phyloP scores from a whole-genome alignment of 2,888 invertebrate species.

The Sphinx pinastri region DNA sequence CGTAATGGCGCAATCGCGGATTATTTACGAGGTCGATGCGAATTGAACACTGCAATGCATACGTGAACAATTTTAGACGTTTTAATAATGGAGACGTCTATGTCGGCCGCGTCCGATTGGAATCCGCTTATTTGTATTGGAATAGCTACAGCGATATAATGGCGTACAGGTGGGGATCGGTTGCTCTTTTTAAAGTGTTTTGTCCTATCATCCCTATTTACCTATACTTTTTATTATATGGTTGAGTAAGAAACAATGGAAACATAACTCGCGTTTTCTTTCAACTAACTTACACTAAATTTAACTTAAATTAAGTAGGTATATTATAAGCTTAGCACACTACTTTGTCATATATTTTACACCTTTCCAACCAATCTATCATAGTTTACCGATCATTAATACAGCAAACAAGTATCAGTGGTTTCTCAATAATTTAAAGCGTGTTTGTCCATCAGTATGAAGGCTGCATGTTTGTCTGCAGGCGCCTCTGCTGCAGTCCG shows the following conservation, averaged over 20 bases:
- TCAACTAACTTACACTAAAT: too few relatives aligned
- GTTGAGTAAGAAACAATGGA: too few relatives aligned
- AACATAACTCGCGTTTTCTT: too few relatives aligned
- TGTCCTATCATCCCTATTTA: not conserved
- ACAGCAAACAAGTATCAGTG: constrained; percentile 1
- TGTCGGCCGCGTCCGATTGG: not conserved
- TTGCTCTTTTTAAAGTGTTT: too few relatives aligned
- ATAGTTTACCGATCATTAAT: too few relatives aligned
- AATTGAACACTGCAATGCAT: constrained; percentile 32
- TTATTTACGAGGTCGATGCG: constrained; percentile 11
- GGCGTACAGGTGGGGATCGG: too few relatives aligned
- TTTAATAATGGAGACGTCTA: constrained; percentile 6
- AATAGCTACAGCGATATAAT: too few relatives aligned
- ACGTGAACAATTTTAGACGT: not conserved
- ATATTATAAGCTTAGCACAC: too few relatives aligned
- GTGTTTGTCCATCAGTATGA: not conserved
- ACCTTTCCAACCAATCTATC: too few relatives aligned
- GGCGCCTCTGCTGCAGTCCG: constrained; percentile 30
- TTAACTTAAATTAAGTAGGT: too few relatives aligned
- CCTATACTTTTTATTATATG: not conserved
- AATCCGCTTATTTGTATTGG: not conserved
- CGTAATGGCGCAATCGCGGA: constrained; percentile 24
- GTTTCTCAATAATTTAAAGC: constrained; percentile 4
- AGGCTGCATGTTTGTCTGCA: constrained; percentile 24
- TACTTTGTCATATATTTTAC: too few relatives aligned